Evolutionary conservation across 2,888 invertebrate genomes (phyloP).

Genomic region (Orthosia cruda): DNA sequence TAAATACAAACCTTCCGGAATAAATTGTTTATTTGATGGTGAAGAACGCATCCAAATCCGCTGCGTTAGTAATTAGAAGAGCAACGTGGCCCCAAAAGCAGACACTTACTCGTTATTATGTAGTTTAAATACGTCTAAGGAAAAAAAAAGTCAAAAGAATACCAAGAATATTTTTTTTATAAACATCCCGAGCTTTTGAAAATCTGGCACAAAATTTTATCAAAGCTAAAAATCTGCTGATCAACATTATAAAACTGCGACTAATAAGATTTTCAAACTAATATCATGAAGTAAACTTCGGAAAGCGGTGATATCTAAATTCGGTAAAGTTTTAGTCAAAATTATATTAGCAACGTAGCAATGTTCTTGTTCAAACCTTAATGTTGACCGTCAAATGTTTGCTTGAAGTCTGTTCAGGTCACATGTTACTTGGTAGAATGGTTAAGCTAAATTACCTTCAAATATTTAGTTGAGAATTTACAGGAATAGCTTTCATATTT

Average conservation of each 20-base stretch:
- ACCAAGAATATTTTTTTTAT: neutral
- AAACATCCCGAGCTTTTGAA: neutral
- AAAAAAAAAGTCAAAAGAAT: neutral
- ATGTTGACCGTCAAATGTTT: slow-evolving; percentile 19
- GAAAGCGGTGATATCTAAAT: neutral
- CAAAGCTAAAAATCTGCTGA: neutral
- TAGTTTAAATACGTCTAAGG: too few relatives aligned
- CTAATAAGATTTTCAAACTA: neutral
- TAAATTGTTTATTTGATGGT: too few relatives aligned
- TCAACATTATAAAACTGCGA: neutral
- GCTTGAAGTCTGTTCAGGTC: slow-evolving; percentile 10
- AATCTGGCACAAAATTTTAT: neutral
- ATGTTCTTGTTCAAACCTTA: neutral
- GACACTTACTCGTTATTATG: too few relatives aligned
- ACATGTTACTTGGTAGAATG: slow-evolving; percentile 7
- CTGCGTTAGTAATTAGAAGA: too few relatives aligned
- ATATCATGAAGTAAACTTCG: neutral
- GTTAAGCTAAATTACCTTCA: slow-evolving; percentile 22
- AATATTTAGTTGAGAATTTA: slow-evolving; percentile 44
- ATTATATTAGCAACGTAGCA: neutral
- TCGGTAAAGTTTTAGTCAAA: neutral
- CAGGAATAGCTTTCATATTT: slow-evolving; percentile 21
- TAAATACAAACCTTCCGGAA: too few relatives aligned
- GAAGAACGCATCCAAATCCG: too few relatives aligned
- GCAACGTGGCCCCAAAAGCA: too few relatives aligned